Base-by-base conservation (phyloP, 2,888 invertebrate species). In the Shargacucullia verbasci region DNA sequence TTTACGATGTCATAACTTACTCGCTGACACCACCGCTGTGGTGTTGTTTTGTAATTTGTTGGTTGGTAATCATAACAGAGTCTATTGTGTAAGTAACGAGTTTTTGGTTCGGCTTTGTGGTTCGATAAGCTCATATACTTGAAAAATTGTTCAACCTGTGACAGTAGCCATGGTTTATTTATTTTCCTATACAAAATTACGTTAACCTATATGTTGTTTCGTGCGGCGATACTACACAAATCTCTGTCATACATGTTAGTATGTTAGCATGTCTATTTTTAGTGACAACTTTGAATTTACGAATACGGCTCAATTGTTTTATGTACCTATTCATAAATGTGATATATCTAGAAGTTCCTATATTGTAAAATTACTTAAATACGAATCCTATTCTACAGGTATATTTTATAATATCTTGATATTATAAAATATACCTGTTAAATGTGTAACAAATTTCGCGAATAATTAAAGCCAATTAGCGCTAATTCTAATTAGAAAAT, bases 1-100 rank as follows among this genome's bases (percentile, higher is more conserved):
- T 86, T 85, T 86, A 86, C 75, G 83, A 82, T 67, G 81, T 82
- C 81, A 85, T 85, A 85, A 84, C 79, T 85, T 80, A 83, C 76
- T 72, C 61, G 58, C 57, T 59, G 73, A 73, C 70, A 57, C 61
- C 53, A 62, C 45, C 62, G 58, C 60, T 70, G 59, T 70, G 10
- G 50, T 65, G 63, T 55, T 64, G 53, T 66, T 72, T 48, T 43
- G 46, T 15, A 56, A 47, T 49, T 53, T 45, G 48, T 52, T 31
- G 43, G 48, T 37, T 43, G 37, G n/a, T n/a, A n/a, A n/a, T n/a
- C n/a, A 45, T 47, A 40, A 20, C 10, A 11, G 25, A 52, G 48
- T 48, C 39, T 56, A 41, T 64, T 45, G 41, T 63, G 9, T 38
- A 29, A 31, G 25, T 64, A 38, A 41, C 37, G 29, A 29, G 45